Evolutionary conservation across 2,888 invertebrate species (phyloP), one percentile per base, ranked within the genome.

Genomic region (Hydrotaea cyrtoneurina): DNA sequence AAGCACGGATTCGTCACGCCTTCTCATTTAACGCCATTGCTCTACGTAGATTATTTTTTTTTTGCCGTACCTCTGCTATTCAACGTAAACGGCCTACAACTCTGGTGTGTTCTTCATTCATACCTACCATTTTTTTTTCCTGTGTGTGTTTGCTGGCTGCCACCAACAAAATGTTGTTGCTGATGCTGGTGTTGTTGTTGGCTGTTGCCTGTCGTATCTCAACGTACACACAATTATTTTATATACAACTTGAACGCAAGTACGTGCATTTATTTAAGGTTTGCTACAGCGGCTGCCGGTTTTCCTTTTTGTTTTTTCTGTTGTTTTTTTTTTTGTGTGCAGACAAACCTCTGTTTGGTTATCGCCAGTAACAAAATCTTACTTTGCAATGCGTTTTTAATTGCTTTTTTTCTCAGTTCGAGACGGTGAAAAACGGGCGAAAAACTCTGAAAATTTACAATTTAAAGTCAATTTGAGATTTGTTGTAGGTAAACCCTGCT

Each of bases 321-420:
- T 75, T 83, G 7, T 55, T 19, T 21, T 21, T 21, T 21, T 50
- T 2, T n/a, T n/a, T n/a, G n/a, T n/a, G n/a, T 1, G 50, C 81
- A 71, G 84, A 62, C 76, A 85, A 79, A 76, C 78, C 81, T 81
- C 75, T 77, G 82, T 74, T 85, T 81, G 71, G 72, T 85, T 86
- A 82, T 83, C 85, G 59, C 78, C 64, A 72, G 66, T 66, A 82
- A 82, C 2, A 86, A 84, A 80, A 86, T 82, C 84, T 81, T 83
- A 79, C 78, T 83, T 82, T 80, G 80, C 83, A 87, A 86, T 86
- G 87, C 87, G 87, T 87, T 87, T 87, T 87, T 87, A 87, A 87
- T 87, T 87, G 87, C 86, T 86, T 86, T 31, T n/a, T 86, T 86
- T 82, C 82, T 78, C 80, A 80, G 80, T 78, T 77, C 86, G 80